Percentiles rank a stretch among this genome's conserved stretches.
Conservation (phyloP, 2,888 invertebrate species). For the Tetramorium bicarinatum region DNA sequence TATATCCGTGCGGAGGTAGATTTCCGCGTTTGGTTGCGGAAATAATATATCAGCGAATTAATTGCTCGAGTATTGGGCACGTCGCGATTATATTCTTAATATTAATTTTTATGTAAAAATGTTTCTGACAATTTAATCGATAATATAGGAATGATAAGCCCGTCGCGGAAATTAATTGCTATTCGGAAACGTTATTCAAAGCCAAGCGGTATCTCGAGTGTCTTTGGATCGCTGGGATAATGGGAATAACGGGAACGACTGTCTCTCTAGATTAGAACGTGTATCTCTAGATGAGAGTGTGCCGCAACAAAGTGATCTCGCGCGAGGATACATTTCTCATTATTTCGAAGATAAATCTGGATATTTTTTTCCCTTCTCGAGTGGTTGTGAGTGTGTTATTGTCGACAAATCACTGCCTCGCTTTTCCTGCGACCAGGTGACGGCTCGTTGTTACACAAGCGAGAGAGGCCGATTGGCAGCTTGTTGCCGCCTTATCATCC, state of each 20-base stretch:
- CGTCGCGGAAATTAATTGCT: neutral
- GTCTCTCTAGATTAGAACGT: neutral
- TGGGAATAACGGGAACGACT: slow-evolving; percentile 11
- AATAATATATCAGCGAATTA: neutral
- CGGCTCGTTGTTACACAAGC: neutral
- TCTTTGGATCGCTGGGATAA: neutral
- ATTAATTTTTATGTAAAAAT: no score
- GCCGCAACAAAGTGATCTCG: neutral
- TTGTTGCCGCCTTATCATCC: slow-evolving; percentile 46
- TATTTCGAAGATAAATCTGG: neutral
- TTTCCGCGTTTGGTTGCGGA: neutral
- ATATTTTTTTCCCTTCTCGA: neutral
- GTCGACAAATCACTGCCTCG: slow-evolving; percentile 2
- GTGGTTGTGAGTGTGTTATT: neutral
- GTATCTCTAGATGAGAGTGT: neutral
- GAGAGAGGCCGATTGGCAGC: slow-evolving; percentile 18
- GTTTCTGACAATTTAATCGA: neutral
- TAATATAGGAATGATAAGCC: neutral
- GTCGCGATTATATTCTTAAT: neutral
- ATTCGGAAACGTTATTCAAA: neutral
- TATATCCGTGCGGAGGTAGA: neutral
- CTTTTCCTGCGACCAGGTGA: neutral
- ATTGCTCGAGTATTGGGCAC: neutral
- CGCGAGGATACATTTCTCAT: neutral
- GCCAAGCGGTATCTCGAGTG: neutral